Base-by-base conservation (phyloP, 2,888 invertebrate species). In the Erebia ligea region DNA sequence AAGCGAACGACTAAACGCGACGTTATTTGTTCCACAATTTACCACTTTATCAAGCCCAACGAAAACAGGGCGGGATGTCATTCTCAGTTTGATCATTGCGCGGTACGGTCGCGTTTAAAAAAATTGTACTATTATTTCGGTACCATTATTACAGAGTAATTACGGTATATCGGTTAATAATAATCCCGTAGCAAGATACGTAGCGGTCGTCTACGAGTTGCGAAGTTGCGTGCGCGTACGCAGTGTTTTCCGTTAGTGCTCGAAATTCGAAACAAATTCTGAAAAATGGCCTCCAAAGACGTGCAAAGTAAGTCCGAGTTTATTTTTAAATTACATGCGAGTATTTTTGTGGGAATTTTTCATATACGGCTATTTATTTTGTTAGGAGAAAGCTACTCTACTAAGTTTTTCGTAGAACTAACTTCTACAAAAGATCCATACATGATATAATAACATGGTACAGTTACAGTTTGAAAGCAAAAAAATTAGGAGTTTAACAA, bases 181-280 rank as follows among this genome's bases (percentile, higher is more conserved):
- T 84, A 83, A 77, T 78, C 70, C 80, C 90, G 90, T 88, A 88
- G 88, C 86, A 77, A 73, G 70, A 62, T 69, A 57, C 87, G 89
- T 89, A 88, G 89, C 86, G 78, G 76, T 76, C 74, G 79, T 77
- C 89, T 88, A 88, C 89, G 86, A 80, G 76, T 59, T 59, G 42
- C 3, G n/a, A 48, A 68, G 79, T 78, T 78, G 81, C 79, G 81
- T 77, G 76, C 78, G 79, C 74, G 69, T 72, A 69, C 70, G 75
- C 74, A 71, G 77, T 77, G 77, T 63, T 54, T 70, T 59, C 69
- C 59, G 70, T 70, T 73, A 69, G 74, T 75, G 77, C 69, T 59
- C 69, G 68, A 73, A 65, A 68, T 68, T 59, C 69, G 68, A 73
- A 65, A 68, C 75, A 67, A 79, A 69, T 70, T 77, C 76, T 77